phyloP scores from a whole-genome alignment of 2,797 vertebrate species.

The Thalassophryne amazonica region DNA sequence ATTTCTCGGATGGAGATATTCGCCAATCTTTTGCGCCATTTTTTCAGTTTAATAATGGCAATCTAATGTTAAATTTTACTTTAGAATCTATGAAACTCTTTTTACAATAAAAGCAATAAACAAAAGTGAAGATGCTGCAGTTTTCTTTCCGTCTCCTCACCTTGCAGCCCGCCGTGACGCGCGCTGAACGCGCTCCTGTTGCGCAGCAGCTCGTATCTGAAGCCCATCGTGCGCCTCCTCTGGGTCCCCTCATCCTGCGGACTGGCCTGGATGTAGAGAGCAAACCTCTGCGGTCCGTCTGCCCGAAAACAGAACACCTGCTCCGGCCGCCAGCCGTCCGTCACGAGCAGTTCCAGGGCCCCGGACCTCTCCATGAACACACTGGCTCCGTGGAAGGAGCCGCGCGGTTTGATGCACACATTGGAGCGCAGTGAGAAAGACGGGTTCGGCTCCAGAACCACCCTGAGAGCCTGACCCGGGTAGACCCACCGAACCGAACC shows the following conservation, averaged over 20 bases:
- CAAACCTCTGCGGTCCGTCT: constrained; percentile 46
- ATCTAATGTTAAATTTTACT: too few species aligned
- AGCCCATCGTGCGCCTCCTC: constrained; percentile 67
- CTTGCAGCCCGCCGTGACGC: constrained; percentile 38
- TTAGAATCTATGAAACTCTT: too few species aligned
- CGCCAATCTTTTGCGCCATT: too few species aligned
- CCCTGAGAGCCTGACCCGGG: constrained; percentile 73
- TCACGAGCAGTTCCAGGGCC: constrained; percentile 68
- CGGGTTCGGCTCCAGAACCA: constrained; percentile 79
- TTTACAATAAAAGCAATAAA: too few species aligned
- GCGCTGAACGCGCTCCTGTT: constrained; percentile 47
- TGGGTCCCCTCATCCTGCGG: constrained; percentile 59
- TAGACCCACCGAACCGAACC: constrained; percentile 80
- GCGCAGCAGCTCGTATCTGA: constrained; percentile 80
- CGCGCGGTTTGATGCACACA: constrained; percentile 76
- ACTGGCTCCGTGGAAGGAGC: constrained; percentile 70
- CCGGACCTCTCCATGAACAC: constrained; percentile 73
- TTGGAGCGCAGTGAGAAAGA: constrained; percentile 46
- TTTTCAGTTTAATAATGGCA: too few species aligned
- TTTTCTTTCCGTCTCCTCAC: too few species aligned
- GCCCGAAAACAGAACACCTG: constrained; percentile 76
- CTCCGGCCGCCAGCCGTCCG: constrained; percentile 39
- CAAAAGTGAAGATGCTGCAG: too few species aligned
- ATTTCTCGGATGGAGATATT: too few species aligned
- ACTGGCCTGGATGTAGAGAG: constrained; percentile 79